Conservation (phyloP, 1,140 invertebrate species). For the Oedothorax gibbosus region DNA sequence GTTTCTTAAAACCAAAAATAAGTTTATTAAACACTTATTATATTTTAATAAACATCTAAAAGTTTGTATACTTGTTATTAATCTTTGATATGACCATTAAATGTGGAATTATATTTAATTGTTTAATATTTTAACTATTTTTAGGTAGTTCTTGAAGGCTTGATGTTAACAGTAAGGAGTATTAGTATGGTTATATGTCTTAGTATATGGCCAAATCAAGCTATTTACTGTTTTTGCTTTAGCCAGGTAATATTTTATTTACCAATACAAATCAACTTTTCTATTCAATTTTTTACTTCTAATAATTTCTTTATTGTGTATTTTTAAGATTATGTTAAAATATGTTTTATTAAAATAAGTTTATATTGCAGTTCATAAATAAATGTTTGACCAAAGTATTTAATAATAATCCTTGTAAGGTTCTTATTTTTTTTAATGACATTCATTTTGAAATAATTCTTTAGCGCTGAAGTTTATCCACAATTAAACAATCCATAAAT, state of each 20-base stretch:
- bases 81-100: too few relatives aligned
- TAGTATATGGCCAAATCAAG: constrained; percentile 49
- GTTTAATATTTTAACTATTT: neutral
- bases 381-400: neutral
- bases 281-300: constrained; percentile 22
- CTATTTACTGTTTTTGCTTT: constrained; percentile 60
- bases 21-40: too few relatives aligned
- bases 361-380: neutral
- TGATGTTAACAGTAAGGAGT: constrained; percentile 59
- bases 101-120: neutral
- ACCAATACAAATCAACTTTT: neutral
- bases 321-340: neutral
- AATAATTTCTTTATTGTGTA: neutral
- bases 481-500: too few relatives aligned
- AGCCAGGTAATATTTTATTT: constrained; percentile 56
- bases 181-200: constrained; percentile 61
- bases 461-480: too few relatives aligned
- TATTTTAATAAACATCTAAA: too few relatives aligned
- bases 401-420: neutral
- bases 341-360: neutral
- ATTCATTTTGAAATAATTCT: too few relatives aligned
- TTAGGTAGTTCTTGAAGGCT: constrained; percentile 73
- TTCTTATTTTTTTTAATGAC: neutral
- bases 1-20: too few relatives aligned
- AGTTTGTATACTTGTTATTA: too few relatives aligned